A percentile compares a stretch with the other conserved stretches of the same genome.
Evolutionary conservation across 2,797 vertebrate species (phyloP).

Genomic region (Eupleurogrammus muticus): DNA sequence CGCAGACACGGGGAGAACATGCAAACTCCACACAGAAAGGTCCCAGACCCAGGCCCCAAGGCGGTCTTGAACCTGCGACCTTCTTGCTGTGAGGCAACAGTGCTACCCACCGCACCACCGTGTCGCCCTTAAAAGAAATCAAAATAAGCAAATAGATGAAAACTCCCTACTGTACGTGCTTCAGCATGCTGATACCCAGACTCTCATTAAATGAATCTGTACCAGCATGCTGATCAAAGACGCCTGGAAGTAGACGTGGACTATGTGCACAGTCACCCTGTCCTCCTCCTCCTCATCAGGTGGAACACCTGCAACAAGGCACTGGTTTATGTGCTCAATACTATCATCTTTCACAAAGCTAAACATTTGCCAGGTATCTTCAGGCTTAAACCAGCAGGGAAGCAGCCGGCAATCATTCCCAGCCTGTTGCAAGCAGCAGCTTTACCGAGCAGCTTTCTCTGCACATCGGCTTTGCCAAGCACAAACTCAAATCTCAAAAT

Average conservation of each 20-base stretch:
- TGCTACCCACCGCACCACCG: too few relatives aligned
- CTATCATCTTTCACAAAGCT: slow-evolving; percentile 40
- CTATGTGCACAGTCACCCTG: background rate
- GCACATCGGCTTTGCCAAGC: slow-evolving; percentile 26
- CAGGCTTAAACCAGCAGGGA: slow-evolving; percentile 40
- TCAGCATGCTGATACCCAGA: background rate
- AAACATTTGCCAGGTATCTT: slow-evolving; percentile 47
- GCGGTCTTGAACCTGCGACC: too few relatives aligned
- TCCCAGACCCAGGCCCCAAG: too few relatives aligned
- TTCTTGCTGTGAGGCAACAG: too few relatives aligned
- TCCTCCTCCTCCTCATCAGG: slow-evolving; percentile 24
- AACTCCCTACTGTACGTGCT: background rate
- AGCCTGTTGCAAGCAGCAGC: slow-evolving; percentile 32
- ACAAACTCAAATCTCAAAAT: slow-evolving; percentile 18
- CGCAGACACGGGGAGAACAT: too few relatives aligned
- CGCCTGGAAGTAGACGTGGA: slow-evolving; percentile 8
- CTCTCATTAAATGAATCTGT: background rate
- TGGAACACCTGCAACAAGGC: slow-evolving; percentile 32
- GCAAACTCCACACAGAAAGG: too few relatives aligned
- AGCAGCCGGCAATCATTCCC: slow-evolving; percentile 17
- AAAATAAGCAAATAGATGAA: background rate
- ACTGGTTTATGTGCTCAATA: slow-evolving; percentile 19
- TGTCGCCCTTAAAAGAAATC: too few relatives aligned
- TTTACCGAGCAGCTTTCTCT: background rate
- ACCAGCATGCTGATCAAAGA: background rate